Conservation (phyloP, 2,797 vertebrate species). For the Bryconaethiops microstoma region DNA sequence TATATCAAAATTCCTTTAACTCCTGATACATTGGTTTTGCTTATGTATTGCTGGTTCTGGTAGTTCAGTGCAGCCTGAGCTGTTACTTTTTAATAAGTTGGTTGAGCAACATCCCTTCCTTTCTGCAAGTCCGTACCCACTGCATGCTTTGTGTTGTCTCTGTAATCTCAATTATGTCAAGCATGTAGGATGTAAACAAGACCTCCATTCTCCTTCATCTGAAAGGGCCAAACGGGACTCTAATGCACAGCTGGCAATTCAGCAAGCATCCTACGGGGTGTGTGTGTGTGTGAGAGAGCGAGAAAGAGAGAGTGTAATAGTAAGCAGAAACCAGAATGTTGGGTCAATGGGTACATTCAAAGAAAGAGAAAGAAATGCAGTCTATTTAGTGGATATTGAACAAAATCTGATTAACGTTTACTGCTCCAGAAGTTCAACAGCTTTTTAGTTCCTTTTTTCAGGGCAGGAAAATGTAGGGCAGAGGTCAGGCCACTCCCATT, state of each 20-base stretch:
- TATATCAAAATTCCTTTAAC: neutral
- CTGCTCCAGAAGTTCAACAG: constrained; percentile 6
- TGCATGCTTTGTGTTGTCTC: constrained; percentile 59
- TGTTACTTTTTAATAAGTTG: constrained; percentile 16
- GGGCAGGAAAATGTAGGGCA: constrained; percentile 42
- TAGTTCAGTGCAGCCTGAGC: neutral
- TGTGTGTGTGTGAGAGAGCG: constrained; percentile 29
- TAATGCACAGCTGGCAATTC: constrained; percentile 29
- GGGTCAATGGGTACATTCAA: constrained; percentile 21
- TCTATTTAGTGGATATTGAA: neutral
- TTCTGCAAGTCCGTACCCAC: constrained; percentile 48
- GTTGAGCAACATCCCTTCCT: constrained; percentile 39
- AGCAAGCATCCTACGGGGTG: constrained; percentile 42
- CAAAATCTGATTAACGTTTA: neutral
- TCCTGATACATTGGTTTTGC: neutral
- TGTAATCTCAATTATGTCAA: constrained; percentile 71
- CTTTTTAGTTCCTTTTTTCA: constrained; percentile 14
- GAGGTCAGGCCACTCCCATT: constrained; percentile 42
- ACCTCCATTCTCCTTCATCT: constrained; percentile 69
- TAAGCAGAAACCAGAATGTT: neutral
- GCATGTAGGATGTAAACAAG: constrained; percentile 74
- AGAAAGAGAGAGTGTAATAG: neutral
- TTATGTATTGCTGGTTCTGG: neutral
- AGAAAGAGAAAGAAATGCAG: neutral
- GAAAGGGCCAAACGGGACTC: constrained; percentile 47